Evolutionary conservation across 2,888 invertebrate species (phyloP).

Genomic region (Nemurella pictetii): DNA sequence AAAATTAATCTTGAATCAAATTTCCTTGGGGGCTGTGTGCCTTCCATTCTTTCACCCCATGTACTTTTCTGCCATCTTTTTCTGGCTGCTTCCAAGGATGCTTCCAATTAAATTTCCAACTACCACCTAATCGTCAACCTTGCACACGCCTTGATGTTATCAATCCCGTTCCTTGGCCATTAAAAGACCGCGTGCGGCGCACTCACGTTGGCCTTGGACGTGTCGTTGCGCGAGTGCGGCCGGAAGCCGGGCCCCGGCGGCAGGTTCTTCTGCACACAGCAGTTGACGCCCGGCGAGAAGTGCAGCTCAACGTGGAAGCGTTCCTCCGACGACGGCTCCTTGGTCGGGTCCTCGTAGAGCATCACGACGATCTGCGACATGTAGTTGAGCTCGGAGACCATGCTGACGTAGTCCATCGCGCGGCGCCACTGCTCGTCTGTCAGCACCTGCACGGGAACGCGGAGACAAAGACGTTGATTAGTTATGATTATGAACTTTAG

Average conservation of each 20-base stretch:
- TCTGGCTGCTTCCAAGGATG: too few relatives aligned
- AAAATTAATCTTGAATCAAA: too few relatives aligned
- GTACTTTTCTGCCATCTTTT: too few relatives aligned
- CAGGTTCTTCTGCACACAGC: constrained; percentile 91
- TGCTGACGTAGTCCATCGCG: constrained; percentile 97
- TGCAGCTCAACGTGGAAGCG: constrained; percentile 96
- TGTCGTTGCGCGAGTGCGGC: constrained; percentile 87
- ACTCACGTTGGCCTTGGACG: constrained; percentile 58
- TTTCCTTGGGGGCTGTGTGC: too few relatives aligned
- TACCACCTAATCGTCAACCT: too few relatives aligned
- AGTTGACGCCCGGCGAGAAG: constrained; percentile 97
- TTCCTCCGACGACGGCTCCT: constrained; percentile 88
- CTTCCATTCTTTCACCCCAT: too few relatives aligned
- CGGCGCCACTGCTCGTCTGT: constrained; percentile 97
- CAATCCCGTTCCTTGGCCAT: too few relatives aligned
- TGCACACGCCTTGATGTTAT: too few relatives aligned
- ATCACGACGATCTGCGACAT: constrained; percentile 99
- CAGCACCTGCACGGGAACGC: constrained; percentile 60
- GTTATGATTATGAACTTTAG: too few relatives aligned
- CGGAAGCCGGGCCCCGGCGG: constrained; percentile 92
- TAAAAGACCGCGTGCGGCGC: too few relatives aligned
- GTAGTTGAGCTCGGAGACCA: constrained; percentile 97
- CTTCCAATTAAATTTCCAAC: too few relatives aligned
- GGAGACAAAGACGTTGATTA: constrained; percentile 19
- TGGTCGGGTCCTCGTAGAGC: constrained; percentile 98